A percentile compares a stretch with the other conserved stretches of the same genome.
Evolutionary conservation across 2,113 vertebrate species (phyloP).

Genomic region (Sula dactylatra): DNA sequence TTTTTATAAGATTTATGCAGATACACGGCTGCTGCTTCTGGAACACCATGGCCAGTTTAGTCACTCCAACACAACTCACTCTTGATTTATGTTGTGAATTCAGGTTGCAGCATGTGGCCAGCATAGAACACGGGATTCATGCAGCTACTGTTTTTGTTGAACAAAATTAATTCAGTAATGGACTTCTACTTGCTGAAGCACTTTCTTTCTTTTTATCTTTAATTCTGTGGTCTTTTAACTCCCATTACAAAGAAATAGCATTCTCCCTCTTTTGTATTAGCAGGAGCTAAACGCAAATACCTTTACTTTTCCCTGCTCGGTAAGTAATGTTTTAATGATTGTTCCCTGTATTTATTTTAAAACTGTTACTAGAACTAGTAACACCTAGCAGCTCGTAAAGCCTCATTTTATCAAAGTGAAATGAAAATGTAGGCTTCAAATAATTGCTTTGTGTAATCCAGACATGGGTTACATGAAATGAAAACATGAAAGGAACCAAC

Average conservation of each 20-base stretch:
- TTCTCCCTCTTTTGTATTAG: neutral
- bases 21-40: neutral
- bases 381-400: neutral
- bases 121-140: neutral
- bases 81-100: neutral
- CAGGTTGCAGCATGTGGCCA: neutral
- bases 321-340: neutral
- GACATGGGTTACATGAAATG: neutral
- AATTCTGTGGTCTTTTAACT: neutral
- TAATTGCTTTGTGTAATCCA: neutral
- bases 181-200: neutral
- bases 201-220: neutral
- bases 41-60: neutral
- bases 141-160: neutral
- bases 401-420: neutral
- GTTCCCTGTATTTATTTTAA: neutral
- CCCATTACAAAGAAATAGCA: neutral
- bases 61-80: neutral
- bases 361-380: neutral
- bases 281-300: neutral
- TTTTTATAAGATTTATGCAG: neutral
- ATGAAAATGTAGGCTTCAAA: neutral
- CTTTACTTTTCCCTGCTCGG: neutral
- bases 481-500: neutral
- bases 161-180: neutral